phyloP scores from a whole-genome alignment of 1,140 invertebrate species.

The Drosophila ananassae region DNA sequence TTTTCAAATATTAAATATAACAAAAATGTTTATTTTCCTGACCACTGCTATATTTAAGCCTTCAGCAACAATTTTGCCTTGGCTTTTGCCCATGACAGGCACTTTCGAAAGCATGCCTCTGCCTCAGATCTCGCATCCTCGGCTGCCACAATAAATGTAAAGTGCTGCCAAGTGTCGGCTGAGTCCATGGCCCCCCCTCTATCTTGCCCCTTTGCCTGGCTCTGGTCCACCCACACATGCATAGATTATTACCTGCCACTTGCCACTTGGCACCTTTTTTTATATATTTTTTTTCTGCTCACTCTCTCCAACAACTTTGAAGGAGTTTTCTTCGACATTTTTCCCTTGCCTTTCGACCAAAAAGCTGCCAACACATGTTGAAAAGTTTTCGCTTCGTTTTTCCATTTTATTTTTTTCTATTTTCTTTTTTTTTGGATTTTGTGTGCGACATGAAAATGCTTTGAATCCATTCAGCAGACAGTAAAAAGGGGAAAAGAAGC shows the following conservation, averaged over 20 bases:
- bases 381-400: conserved; percentile 78
- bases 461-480: conserved; percentile 73
- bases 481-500: conserved; percentile 16
- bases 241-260: conserved; percentile 81
- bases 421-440: neutral
- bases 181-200: conserved; percentile 22
- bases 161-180: conserved; percentile 75
- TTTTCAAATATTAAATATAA: neutral
- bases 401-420: conserved; percentile 22
- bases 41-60: neutral
- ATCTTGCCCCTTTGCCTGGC: conserved; percentile 13
- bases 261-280: conserved; percentile 77
- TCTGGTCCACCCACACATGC: conserved; percentile 58
- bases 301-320: conserved; percentile 50
- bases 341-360: conserved; percentile 45
- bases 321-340: conserved; percentile 67
- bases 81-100: conserved; percentile 66
- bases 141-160: conserved; percentile 80
- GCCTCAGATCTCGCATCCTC: conserved; percentile 11
- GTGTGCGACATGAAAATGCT: conserved; percentile 74
- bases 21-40: neutral
- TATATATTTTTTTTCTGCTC: conserved; percentile 21
- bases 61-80: conserved; percentile 31
- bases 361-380: conserved; percentile 78
- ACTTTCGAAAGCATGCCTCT: conserved; percentile 68